Base-by-base conservation (phyloP, 1,140 invertebrate genomes). In the Sarcophaga peregrina region DNA sequence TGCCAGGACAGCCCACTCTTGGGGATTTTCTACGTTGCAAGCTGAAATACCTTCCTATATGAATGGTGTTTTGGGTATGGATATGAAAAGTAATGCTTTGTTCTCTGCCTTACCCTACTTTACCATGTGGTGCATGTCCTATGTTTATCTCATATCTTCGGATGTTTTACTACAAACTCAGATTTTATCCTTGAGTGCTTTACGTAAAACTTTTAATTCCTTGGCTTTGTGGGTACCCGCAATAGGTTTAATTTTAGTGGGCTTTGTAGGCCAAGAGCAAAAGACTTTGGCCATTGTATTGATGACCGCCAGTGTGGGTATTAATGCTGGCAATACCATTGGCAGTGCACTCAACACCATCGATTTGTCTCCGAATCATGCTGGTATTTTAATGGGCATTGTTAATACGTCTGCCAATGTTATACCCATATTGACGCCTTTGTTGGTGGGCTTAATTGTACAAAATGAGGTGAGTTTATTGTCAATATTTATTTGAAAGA, bases 31-130 rank as follows among this genome's bases (percentile, higher is more conserved):
- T 92, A 98, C 96, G 4, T 92, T 99, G 73, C 92, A 99, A 74
- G 98, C 97, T 0, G 94, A 97, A 90, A 94, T 99, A 85, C 98
- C 98, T 0, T 95, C 94, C 0, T 99, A 97, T 87, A 95, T 99
- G 93, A 94, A 94, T 20, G 93, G 94, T 78, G 94, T 98, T 0
- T 92, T 99, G 0, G 91, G 94, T 76, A 96, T 96, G 85, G 92
- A 98, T 81, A 94, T 98, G 48, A 93, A 94, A 90, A 90, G 92
- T 9, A 95, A 95, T 87, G 95, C 96, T 11, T 85, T 93, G 15
- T 89, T 94, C 52, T 94, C 96, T 20, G 95, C 96, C 0, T 87
- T 97, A 8, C 97, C 97, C 0, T 98, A 98, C 87, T 86, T 95
- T 2, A 92, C 91, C 0, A 94, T 95, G 91, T 95, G 94, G 92